phyloP scores from a whole-genome alignment of 1,140 invertebrate species.

The Drosophila novamexicana region DNA sequence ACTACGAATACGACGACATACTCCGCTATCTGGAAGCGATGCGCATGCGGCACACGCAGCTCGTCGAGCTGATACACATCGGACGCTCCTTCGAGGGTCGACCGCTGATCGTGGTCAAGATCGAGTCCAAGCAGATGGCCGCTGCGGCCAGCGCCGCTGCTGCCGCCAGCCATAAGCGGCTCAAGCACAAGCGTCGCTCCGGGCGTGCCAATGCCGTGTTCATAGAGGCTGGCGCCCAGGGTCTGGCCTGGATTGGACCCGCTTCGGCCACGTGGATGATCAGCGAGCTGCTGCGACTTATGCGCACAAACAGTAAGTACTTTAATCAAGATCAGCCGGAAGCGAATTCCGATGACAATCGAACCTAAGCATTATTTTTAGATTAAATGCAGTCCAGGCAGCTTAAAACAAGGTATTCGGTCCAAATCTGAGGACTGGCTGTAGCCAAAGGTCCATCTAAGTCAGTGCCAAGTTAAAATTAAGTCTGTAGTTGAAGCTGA shows the following conservation, averaged over 20 bases:
- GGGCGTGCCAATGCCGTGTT: conserved; percentile 86
- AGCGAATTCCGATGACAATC: no score
- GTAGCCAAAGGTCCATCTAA: no score
- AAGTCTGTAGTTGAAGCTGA: no score
- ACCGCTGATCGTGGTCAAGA: conserved; percentile 86
- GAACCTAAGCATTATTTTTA: no score
- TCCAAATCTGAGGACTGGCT: no score
- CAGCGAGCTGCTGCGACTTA: conserved; percentile 89
- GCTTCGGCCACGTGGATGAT: conserved; percentile 92
- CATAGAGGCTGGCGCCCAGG: conserved; percentile 90
- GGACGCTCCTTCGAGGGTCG: conserved; percentile 90
- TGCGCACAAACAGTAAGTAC: conserved; percentile 85
- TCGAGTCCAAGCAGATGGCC: conserved; percentile 65
- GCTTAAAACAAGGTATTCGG: no score
- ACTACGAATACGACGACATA: conserved; percentile 89
- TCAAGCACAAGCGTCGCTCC: conserved; percentile 70
- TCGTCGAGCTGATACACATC: conserved; percentile 88
- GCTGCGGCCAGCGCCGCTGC: conserved; percentile 40
- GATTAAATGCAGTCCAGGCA: no score
- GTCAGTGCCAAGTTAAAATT: no score
- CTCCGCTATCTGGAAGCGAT: conserved; percentile 89
- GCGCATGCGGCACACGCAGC: conserved; percentile 87
- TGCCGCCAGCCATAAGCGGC: conserved; percentile 54
- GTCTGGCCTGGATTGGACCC: conserved; percentile 93
- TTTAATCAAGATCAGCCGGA: neutral